Evolutionary conservation across 1,140 invertebrate species (phyloP).

Genomic region (Pararge aegeria): DNA sequence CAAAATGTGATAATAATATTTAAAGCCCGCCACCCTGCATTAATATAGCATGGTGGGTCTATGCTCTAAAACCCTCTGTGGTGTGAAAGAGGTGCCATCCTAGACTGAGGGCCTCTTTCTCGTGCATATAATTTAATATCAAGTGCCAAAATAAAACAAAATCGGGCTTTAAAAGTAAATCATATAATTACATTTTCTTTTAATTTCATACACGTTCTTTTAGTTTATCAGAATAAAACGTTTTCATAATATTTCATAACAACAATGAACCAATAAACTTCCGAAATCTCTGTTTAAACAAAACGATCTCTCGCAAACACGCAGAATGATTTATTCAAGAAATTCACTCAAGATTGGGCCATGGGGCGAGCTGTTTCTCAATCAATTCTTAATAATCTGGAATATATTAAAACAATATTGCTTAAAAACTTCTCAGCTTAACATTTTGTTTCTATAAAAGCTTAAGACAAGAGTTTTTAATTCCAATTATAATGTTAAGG

Average conservation of each 20-base stretch:
- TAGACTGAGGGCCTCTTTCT: too few relatives aligned
- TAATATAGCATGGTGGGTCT: too few relatives aligned
- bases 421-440: conserved; percentile 9
- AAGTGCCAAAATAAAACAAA: too few relatives aligned
- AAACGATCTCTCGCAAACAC: conserved; percentile 40
- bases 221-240: not conserved
- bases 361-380: conserved; percentile 1
- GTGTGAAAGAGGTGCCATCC: too few relatives aligned
- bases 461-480: too few relatives aligned
- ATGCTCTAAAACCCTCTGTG: too few relatives aligned
- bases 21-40: too few relatives aligned
- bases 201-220: not conserved
- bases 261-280: conserved; percentile 54
- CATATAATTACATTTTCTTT: too few relatives aligned
- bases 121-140: too few relatives aligned
- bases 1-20: too few relatives aligned
- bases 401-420: conserved; percentile 13
- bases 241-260: conserved; percentile 20
- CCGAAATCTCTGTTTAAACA: conserved; percentile 42
- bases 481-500: too few relatives aligned
- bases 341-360: conserved; percentile 27
- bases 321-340: conserved; percentile 41
- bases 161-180: too few relatives aligned
- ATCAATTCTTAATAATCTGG: conserved; percentile 47
- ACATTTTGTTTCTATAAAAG: not conserved